Evolutionary conservation across 2,797 vertebrate genomes (phyloP).

Genomic region (Chiroxiphia lanceolata): DNA sequence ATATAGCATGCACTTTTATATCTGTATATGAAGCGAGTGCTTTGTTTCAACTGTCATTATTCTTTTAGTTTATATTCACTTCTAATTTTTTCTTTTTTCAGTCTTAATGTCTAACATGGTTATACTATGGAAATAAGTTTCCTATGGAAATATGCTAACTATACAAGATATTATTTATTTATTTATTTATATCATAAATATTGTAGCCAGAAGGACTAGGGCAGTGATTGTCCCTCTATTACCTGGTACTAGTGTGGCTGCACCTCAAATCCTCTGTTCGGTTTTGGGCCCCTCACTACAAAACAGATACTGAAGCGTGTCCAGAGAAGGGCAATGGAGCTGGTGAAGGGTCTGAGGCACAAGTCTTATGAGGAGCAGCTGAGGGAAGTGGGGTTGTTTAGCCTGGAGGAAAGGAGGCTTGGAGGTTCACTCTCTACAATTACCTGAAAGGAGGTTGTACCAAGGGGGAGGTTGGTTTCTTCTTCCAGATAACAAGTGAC

Average conservation of each 20-base stretch:
- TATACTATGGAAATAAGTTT: not conserved
- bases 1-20: not conserved
- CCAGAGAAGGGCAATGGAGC: accelerated
- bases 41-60: not conserved
- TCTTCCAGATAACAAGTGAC: not conserved
- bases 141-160: not conserved
- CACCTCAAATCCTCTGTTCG: accelerated
- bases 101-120: not conserved
- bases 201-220: not conserved
- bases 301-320: accelerated
- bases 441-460: not conserved
- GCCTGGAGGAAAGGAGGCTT: not conserved
- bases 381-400: not conserved
- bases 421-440: not conserved
- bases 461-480: accelerated
- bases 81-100: not conserved
- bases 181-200: not conserved
- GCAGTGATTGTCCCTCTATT: accelerated
- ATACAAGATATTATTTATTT: not conserved
- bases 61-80: not conserved
- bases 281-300: not conserved
- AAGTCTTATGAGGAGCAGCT: accelerated
- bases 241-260: accelerated
- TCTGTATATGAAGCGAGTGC: not conserved
- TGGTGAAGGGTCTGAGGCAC: not conserved